Percentiles rank a stretch among this genome's conserved stretches.
phyloP scores from a whole-genome alignment of 2,113 vertebrate species.

The Colaptes auratus region DNA sequence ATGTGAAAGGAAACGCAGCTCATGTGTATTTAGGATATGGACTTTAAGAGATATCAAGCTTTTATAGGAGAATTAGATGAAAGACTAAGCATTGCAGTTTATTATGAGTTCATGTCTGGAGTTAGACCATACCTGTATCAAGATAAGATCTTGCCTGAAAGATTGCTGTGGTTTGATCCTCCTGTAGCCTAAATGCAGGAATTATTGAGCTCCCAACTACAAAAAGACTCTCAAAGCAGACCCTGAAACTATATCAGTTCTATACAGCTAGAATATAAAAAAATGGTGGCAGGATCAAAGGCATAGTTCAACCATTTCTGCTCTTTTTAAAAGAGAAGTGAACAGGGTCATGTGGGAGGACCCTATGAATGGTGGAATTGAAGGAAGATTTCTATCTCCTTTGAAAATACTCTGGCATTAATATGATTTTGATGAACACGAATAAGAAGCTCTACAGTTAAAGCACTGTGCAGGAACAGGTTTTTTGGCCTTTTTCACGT shows the following conservation, averaged over 20 bases:
- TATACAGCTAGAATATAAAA: conserved; percentile 24
- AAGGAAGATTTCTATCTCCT: conserved; percentile 48
- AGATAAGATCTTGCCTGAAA: conserved; percentile 38
- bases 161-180: conserved; percentile 39
- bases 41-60: conserved; percentile 41
- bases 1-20: conserved; percentile 12
- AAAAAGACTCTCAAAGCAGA: conserved; percentile 53
- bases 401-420: conserved; percentile 52
- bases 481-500: conserved; percentile 14
- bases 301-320: conserved; percentile 40
- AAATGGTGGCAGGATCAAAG: conserved; percentile 45
- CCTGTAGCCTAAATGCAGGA: conserved; percentile 43
- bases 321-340: conserved; percentile 27
- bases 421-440: conserved; percentile 54
- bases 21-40: conserved; percentile 15
- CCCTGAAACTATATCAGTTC: conserved; percentile 57
- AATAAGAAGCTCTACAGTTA: conserved; percentile 51
- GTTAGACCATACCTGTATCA: conserved; percentile 10
- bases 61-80: conserved; percentile 54
- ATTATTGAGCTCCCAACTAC: conserved; percentile 58
- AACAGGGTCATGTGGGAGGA: conserved; percentile 44
- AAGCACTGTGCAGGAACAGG: conserved; percentile 27
- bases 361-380: conserved; percentile 32
- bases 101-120: conserved; percentile 30
- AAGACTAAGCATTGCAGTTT: conserved; percentile 38